These are phyloP conservation scores for Macquaria ambigua DNA, from an alignment of 2,113 vertebrate genomes.

Conservation along the genomic window DNA sequence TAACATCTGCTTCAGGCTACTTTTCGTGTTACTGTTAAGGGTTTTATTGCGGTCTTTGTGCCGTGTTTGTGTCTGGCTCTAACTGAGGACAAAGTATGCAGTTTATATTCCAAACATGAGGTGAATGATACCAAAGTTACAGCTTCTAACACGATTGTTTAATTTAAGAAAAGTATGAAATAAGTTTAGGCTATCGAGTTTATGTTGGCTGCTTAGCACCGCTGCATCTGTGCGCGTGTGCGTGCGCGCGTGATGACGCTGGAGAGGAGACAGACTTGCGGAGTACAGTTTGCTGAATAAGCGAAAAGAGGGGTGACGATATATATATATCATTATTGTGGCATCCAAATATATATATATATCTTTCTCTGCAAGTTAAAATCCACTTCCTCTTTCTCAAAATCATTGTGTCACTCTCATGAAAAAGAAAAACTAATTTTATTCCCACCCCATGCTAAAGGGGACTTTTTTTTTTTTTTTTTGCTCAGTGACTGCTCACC, in stretches of 20 bases:
- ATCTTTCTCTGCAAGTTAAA: background rate
- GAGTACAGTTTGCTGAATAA: slow-evolving; percentile 70
- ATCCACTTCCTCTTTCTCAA: background rate
- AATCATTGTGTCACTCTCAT: background rate
- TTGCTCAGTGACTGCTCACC: slow-evolving; percentile 36
- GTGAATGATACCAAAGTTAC: background rate
- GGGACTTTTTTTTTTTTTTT: slow-evolving; percentile 4
- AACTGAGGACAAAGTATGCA: background rate
- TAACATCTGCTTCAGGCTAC: background rate
- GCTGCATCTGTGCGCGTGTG: slow-evolving; percentile 9
- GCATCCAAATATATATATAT: too few relatives aligned
- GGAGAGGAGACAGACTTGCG: slow-evolving; percentile 40
- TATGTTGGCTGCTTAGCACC: background rate
- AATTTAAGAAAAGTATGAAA: background rate
- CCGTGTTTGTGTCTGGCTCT: background rate
- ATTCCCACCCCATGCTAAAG: background rate
- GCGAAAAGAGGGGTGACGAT: slow-evolving; percentile 37
- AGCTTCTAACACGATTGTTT: background rate
- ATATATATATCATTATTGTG: too few relatives aligned
- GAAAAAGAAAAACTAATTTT: background rate
- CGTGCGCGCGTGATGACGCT: slow-evolving; percentile 35
- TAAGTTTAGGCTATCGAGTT: background rate
- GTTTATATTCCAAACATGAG: background rate
- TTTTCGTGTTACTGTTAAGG: background rate
- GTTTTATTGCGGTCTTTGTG: background rate